Evolutionary conservation across 2,797 vertebrate genomes (phyloP).

Genomic region (Notamacropus eugenii): DNA sequence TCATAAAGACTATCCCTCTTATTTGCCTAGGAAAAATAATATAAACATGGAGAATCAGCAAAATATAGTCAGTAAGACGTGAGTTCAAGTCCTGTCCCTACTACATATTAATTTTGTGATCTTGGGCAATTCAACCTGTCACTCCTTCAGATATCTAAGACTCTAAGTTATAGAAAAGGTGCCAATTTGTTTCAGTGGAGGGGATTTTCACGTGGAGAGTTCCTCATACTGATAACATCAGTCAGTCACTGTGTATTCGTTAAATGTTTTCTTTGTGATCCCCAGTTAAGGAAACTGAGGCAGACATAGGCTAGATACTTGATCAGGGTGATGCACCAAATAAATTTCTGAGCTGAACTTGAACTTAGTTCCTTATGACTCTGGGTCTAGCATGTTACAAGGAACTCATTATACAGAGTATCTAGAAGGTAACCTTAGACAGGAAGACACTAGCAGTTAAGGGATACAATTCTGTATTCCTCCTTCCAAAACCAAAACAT

Average conservation of each 20-base stretch:
- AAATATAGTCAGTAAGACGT: not conserved
- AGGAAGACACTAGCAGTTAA: not conserved
- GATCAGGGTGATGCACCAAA: not conserved
- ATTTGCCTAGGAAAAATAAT: not conserved
- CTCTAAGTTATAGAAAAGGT: not conserved
- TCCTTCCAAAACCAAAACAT: not conserved
- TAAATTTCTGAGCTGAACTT: not conserved
- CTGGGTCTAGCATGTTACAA: not conserved
- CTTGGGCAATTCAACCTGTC: not conserved
- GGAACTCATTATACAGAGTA: not conserved
- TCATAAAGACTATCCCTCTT: not conserved
- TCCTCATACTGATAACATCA: not conserved
- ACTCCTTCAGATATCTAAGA: no score
- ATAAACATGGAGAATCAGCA: not conserved
- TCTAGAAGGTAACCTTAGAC: not conserved
- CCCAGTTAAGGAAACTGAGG: not conserved
- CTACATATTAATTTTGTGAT: not conserved
- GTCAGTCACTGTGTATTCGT: not conserved
- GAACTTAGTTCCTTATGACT: not conserved
- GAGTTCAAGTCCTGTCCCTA: not conserved
- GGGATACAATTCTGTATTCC: not conserved
- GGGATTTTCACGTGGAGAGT: not conserved
- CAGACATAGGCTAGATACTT: not conserved
- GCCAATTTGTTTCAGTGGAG: no score
- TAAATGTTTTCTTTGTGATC: not conserved